Evolutionary conservation across 2,113 vertebrate genomes (phyloP).

Genomic region (Hippocampus barbouri): DNA sequence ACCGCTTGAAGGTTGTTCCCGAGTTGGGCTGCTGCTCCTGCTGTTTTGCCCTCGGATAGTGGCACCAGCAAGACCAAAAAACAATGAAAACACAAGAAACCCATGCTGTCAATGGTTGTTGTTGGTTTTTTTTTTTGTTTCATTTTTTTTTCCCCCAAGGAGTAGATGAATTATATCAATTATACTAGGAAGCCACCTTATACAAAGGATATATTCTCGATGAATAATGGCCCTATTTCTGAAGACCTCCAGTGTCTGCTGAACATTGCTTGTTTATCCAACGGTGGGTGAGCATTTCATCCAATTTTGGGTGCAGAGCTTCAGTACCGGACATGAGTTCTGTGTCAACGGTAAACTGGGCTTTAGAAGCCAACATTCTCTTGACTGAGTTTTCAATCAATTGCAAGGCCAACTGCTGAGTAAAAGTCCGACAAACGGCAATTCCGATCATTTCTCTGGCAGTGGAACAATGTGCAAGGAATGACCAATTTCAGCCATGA

Average conservation of each 20-base stretch:
- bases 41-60: no score
- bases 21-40: no score
- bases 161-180: background rate
- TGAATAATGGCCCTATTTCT: conserved; percentile 7
- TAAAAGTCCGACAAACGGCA: conserved; percentile 32
- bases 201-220: background rate
- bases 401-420: conserved; percentile 26
- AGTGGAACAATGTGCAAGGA: conserved; percentile 26
- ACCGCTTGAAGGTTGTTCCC: no score
- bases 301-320: conserved; percentile 32
- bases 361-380: conserved; percentile 39
- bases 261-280: conserved; percentile 5
- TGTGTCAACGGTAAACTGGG: conserved; percentile 42
- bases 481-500: conserved; percentile 50
- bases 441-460: conserved; percentile 15
- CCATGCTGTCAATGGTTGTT: no score
- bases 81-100: no score
- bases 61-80: no score
- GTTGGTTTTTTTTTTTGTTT: no score
- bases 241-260: background rate
- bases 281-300: conserved; percentile 16
- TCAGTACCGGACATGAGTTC: conserved; percentile 39
- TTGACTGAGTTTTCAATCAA: conserved; percentile 26
- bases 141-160: no score
- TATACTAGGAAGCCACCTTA: background rate